These are phyloP conservation scores for Drosophila subpulchrella DNA, from an alignment of 1,140 invertebrate genomes.

Conservation along the genomic window DNA sequence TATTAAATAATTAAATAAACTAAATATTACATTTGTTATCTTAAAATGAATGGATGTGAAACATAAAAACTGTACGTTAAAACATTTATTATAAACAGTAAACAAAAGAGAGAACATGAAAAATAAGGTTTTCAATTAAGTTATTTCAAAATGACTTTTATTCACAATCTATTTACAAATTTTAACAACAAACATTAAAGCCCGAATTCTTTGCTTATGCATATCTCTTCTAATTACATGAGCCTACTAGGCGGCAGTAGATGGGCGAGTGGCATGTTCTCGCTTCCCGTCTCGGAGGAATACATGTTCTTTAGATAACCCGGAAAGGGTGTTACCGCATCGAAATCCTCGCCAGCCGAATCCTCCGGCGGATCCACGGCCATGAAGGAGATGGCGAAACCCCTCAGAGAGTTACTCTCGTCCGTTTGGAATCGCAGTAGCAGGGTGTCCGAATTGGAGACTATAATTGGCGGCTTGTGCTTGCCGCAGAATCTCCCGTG, in stretches of 20 bases:
- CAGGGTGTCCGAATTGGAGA: conserved; percentile 94
- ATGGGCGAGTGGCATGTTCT: conserved; percentile 6
- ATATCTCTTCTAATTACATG: conserved; percentile 6
- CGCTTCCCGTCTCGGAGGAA: conserved; percentile 52
- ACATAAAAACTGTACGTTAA: neutral
- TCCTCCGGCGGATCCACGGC: conserved; percentile 87
- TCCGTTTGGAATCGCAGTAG: conserved; percentile 95
- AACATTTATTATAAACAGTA: neutral
- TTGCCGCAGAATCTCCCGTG: conserved; percentile 80
- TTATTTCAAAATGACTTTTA: conserved; percentile 10
- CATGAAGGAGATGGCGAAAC: conserved; percentile 94
- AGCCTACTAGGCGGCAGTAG: conserved; percentile 51
- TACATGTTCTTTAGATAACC: conserved; percentile 81
- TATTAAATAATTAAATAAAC: no score
- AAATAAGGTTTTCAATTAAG: neutral
- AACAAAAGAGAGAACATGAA: no score
- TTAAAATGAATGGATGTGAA: no score
- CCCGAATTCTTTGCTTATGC: neutral
- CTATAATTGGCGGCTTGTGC: conserved; percentile 92
- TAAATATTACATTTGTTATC: neutral
- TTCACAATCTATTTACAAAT: conserved; percentile 61
- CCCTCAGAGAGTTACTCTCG: conserved; percentile 95
- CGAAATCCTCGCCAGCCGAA: conserved; percentile 68
- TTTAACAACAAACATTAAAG: conserved; percentile 56
- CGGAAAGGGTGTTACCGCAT: conserved; percentile 78